Evolutionary conservation across 2,797 vertebrate genomes (phyloP), one percentile per base, ranked within the genome.

Genomic region (Acrossocheilus fasciatus): DNA sequence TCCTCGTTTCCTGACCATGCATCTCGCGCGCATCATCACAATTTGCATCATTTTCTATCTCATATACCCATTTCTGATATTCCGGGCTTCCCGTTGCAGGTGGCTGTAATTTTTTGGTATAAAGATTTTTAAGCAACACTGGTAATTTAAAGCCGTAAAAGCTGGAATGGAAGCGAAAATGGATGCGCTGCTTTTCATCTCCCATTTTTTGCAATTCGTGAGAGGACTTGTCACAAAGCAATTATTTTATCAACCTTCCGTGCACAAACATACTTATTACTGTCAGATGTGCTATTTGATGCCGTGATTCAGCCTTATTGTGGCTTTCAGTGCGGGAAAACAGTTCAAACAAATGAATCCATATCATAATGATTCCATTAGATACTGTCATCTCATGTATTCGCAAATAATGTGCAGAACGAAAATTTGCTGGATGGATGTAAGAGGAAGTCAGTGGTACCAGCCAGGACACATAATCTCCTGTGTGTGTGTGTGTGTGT

Each of bases 1-100:
- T 89, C 83, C 84, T 84, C 83, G 86, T 66, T 82, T 86, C 68
- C 83, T 81, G 82, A 57, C 85, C 87, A 86, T 87, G 86, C 72
- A 57, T 89, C 89, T 88, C 82, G 14, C 82, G 47, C 85, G 11
- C 92, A 90, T 92, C 91, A 91, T 91, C 90, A 86, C 85, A 92
- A 91, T 94, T 87, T 94, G 83, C 90, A 92, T 90, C 90, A 77
- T 83, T 92, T 93, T 92, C 86, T 87, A 47, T 76, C 88, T 89
- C 50, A 81, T 91, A 26, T 68, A 75, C 85, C 86, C 87, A 88
- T 92, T 90, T 87, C 86, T 87, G 52, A 92, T 90, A 93, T 91
- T 69, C 69, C 41, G 4, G 69, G 43, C 50, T 30, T 54, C 36
- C 43, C 74, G 23, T 86, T 81, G 74, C 74, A 69, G 30, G 64